phyloP scores from a whole-genome alignment of 2,888 invertebrate species.

The Lithophane leautieri region DNA sequence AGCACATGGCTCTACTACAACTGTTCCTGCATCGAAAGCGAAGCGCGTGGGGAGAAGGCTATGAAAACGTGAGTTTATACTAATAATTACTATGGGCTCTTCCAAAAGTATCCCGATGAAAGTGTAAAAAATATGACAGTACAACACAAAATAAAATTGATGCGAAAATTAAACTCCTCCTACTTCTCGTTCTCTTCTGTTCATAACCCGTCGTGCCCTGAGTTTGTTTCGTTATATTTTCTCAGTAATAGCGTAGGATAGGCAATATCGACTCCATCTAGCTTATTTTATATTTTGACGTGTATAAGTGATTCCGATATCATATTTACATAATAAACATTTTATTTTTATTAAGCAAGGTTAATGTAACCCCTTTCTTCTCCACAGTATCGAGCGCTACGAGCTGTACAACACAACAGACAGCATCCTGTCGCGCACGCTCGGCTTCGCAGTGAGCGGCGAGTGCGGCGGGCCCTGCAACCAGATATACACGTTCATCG shows the following conservation, averaged over 20 bases:
- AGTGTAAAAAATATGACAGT: no score
- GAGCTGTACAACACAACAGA: constrained; percentile 59
- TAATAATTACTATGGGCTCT: background rate
- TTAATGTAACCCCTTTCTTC: background rate
- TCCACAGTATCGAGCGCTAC: constrained; percentile 76
- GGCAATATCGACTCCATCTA: background rate
- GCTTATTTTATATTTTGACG: no score
- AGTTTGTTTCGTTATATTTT: background rate
- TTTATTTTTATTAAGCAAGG: background rate
- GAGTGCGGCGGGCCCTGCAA: constrained; percentile 95
- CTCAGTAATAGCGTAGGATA: no score
- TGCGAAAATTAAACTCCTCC: no score
- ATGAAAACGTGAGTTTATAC: constrained; percentile 73
- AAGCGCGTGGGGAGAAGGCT: constrained; percentile 70
- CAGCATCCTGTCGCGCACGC: constrained; percentile 30
- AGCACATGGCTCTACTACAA: constrained; percentile 85
- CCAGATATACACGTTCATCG: constrained; percentile 94
- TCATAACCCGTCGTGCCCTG: no score
- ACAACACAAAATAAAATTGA: no score
- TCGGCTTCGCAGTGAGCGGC: constrained; percentile 92
- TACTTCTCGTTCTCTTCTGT: no score
- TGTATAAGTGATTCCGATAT: no score
- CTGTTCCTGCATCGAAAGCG: constrained; percentile 82
- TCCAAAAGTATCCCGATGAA: background rate
- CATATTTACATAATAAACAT: no score